These are phyloP conservation scores for Trisateles emortualis DNA, from an alignment of 2,888 invertebrate genomes.

Conservation along the genomic window DNA sequence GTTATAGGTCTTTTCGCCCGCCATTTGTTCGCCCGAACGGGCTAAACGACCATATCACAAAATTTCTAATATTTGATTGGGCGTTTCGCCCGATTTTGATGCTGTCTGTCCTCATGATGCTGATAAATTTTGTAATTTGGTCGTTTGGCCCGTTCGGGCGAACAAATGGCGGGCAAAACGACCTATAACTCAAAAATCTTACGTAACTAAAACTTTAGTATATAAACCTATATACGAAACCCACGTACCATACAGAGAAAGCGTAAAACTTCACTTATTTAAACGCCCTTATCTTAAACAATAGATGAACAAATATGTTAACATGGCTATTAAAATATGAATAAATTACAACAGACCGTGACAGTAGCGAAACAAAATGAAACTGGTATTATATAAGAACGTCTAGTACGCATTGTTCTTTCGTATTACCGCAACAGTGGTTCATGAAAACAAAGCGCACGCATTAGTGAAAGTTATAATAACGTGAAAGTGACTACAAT, in stretches of 20 bases:
- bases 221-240: not conserved
- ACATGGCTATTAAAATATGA: not conserved
- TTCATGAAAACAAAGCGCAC: conserved; percentile 36
- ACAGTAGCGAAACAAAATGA: not conserved
- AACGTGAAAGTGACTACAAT: conserved; percentile 57
- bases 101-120: too few relatives aligned
- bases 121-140: too few relatives aligned
- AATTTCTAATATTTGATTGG: too few relatives aligned
- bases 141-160: too few relatives aligned
- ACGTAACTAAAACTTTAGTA: not conserved
- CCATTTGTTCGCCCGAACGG: too few relatives aligned
- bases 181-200: not conserved
- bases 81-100: too few relatives aligned
- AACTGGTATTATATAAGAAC: conserved; percentile 10
- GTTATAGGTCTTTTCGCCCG: too few relatives aligned
- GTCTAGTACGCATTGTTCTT: conserved; percentile 27
- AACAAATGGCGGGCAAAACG: too few relatives aligned
- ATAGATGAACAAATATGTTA: not conserved
- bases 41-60: too few relatives aligned
- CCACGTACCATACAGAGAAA: not conserved
- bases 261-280: not conserved
- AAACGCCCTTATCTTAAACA: not conserved
- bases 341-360: not conserved
- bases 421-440: conserved; percentile 35
- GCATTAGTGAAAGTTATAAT: conserved; percentile 64